Base-by-base conservation (phyloP, 2,797 vertebrate genomes). In the Anableps anableps region DNA sequence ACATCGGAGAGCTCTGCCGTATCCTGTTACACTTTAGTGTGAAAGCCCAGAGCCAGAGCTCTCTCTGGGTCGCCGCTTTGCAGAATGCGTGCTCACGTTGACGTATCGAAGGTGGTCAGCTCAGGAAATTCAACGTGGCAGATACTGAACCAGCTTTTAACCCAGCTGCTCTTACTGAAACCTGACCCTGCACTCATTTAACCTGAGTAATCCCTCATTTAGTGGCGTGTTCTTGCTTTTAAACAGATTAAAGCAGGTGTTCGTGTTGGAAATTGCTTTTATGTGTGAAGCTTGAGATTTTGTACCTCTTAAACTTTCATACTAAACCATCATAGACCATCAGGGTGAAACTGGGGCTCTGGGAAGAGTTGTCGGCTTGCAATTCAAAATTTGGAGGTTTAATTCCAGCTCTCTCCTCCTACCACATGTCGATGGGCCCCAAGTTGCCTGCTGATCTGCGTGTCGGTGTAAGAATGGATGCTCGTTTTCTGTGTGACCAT, bases 171-270 rank as follows among this genome's bases (percentile, higher is more conserved):
- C 86, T 88, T 79, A 72, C 51, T 86, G 88, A 90, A 91, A 88
- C 77, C 75, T 66, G 75, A 75, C 83, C 58, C 64, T 5, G 29
- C 83, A 76, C 88, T 88, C 84, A 51, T 88, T 88, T 84, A 83
- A 90, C 88, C 84, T 83, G 7, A 66, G 84, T 93, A 90, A 91
- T 91, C 88, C 83, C 74, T 64, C 79, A 74, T 87, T 88, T 75
- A 86, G 81, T 88, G 58, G 13, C 2, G 11, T 76, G 78, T 68
- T 74, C 78, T 66, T 48, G 64, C 74, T 83, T 75, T 79, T 88
- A 90, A 92, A 86, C 87, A 84, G 90, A 90, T 93, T 92, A 91
- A 62, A 81, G 21, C 81, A 85, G 91, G 86, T 90, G 83, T 88
- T 90, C 84, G 78, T 91, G 82, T 88, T 90, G 83, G 80, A 86